Evolutionary conservation across 2,113 vertebrate genomes (phyloP).

Genomic region (Anarrhichthys ocellatus): DNA sequence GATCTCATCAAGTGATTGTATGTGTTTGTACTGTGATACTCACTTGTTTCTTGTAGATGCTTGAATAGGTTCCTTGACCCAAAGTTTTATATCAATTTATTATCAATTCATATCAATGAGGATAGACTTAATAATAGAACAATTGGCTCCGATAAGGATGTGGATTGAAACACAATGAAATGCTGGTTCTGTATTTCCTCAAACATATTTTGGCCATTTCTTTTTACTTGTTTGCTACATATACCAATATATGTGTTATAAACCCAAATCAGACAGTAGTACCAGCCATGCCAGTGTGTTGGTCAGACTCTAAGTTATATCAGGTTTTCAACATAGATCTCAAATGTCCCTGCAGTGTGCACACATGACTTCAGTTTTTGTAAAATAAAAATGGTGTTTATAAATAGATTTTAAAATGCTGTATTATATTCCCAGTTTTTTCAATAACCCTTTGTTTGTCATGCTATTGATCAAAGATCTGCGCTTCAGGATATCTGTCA

Average conservation of each 20-base stretch:
- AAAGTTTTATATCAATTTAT: background rate
- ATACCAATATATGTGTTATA: background rate
- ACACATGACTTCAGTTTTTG: background rate
- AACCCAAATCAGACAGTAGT: background rate
- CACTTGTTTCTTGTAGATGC: background rate
- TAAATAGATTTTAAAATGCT: background rate
- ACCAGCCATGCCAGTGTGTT: background rate
- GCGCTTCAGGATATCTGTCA: constrained; percentile 28
- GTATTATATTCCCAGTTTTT: background rate
- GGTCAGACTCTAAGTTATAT: constrained; percentile 1
- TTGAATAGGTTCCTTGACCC: background rate
- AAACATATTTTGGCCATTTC: background rate
- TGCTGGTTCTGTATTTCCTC: background rate
- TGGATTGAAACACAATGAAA: background rate
- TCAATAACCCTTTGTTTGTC: background rate
- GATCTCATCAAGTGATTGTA: background rate
- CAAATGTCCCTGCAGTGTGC: background rate
- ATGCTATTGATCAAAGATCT: constrained; percentile 21
- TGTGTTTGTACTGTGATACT: background rate
- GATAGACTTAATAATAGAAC: background rate
- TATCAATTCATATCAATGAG: background rate
- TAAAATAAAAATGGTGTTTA: background rate
- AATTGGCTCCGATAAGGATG: background rate
- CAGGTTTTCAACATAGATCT: constrained; percentile 6
- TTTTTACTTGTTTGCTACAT: background rate